Evolutionary conservation across 2,113 vertebrate species (phyloP), one percentile per base, ranked within the genome.

Genomic region (Silurus meridionalis): DNA sequence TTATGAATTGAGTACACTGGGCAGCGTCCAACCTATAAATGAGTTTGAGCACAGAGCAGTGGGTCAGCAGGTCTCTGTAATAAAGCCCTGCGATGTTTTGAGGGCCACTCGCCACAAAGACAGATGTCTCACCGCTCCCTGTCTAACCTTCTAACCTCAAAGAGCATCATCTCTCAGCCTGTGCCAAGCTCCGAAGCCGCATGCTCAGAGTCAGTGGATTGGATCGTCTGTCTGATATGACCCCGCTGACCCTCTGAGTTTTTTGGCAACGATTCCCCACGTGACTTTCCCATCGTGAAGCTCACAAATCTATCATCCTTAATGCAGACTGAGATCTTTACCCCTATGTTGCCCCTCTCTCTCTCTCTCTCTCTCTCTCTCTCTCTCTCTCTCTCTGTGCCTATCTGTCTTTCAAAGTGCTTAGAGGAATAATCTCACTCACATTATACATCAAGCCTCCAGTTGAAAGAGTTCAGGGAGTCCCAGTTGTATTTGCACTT

Each of bases 401-500:
- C 66, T 50, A 37, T 60, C 66, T 80, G 74, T 77, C 80, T 86
- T 77, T 71, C 53, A 61, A 23, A 46, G 55, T 88, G 50, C 83
- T 86, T 82, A 50, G 23, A 72, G 86, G 75, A 90, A 92, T 90
- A 86, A 57, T 77, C 87, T 74, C 80, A 23, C 50, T 77, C 82
- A 85, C 80, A 90, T 84, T 88, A 88, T 90, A 64, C 82, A 90
- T 84, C 69, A 87, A 23, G 61, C 57, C 82, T 28, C 21, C 66
- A 86, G 87, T 90, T 91, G 85, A 91, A 92, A 91, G 91, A 21
- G 88, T 86, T 87, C 11, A 69, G 89, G 90, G 91, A 92, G 86
- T 92, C 90, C 90, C 89, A 66, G 89, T 86, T 89, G 88, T 90
- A 92, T 92, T 91, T 90, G 75, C 87, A 88, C 72, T 67, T 88